phyloP scores from a whole-genome alignment of 1,140 invertebrate species.

The Drosophila repletoides region DNA sequence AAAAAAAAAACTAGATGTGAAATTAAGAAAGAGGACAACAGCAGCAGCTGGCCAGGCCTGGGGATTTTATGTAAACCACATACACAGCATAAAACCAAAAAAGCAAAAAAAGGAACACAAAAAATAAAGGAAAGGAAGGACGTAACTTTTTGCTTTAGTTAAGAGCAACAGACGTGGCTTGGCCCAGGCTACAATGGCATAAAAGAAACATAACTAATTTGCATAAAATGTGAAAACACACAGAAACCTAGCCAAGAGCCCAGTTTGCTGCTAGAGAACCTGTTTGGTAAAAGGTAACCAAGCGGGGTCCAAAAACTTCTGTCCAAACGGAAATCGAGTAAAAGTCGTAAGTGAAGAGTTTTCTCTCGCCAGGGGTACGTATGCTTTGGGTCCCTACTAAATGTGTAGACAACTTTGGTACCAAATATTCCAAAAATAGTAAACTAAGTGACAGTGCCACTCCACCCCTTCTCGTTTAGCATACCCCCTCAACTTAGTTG shows the following conservation, averaged over 20 bases:
- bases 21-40: constrained; percentile 37
- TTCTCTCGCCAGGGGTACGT: not conserved
- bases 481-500: constrained; percentile 8
- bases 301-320: constrained; percentile 36
- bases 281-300: constrained; percentile 1
- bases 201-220: constrained; percentile 81
- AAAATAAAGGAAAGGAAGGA: constrained; percentile 24
- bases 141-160: constrained; percentile 50
- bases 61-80: constrained; percentile 48
- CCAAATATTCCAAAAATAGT: constrained; percentile 60
- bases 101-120: not conserved
- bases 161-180: constrained; percentile 50
- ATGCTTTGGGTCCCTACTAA: no score
- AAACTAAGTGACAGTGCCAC: constrained; percentile 64
- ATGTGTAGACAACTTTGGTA: constrained; percentile 45
- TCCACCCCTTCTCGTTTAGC: not conserved
- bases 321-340: constrained; percentile 64
- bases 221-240: constrained; percentile 73
- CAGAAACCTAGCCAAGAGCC: no score
- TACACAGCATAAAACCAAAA: not conserved
- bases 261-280: not conserved
- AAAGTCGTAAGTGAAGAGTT: constrained; percentile 56
- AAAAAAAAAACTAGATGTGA: constrained; percentile 30
- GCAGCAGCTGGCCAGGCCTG: constrained; percentile 22
- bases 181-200: constrained; percentile 44